These are phyloP conservation scores for Sebastes umbrosus DNA, from an alignment of 2,797 vertebrate species.

Conservation along the genomic window DNA sequence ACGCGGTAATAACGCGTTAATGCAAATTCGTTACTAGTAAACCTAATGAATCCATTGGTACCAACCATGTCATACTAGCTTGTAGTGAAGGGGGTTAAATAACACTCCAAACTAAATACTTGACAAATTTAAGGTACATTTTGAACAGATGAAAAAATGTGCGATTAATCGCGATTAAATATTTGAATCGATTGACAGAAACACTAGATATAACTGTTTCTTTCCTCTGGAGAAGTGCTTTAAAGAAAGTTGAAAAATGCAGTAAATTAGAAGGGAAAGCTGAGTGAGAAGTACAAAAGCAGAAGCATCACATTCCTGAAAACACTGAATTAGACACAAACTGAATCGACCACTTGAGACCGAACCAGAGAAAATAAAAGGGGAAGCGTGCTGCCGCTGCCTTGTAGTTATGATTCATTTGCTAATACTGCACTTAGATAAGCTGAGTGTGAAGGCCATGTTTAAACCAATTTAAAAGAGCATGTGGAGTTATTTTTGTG, in stretches of 20 bases:
- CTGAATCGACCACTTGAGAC: background rate
- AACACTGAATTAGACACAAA: background rate
- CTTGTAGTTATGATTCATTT: slow-evolving; percentile 20
- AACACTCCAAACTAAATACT: too few species aligned
- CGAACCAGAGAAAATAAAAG: background rate
- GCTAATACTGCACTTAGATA: background rate
- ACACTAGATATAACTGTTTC: background rate
- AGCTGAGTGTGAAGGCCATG: slow-evolving; percentile 12
- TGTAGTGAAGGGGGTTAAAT: too few species aligned
- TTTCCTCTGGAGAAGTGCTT: background rate
- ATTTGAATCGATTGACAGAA: background rate
- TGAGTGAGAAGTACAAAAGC: background rate
- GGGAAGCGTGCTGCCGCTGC: background rate
- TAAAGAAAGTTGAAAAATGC: background rate
- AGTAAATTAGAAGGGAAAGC: background rate
- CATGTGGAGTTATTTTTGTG: slow-evolving; percentile 16
- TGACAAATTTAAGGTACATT: too few species aligned
- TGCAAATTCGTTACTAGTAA: too few species aligned
- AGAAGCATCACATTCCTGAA: slow-evolving; percentile 10
- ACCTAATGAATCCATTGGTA: too few species aligned
- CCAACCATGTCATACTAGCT: too few species aligned
- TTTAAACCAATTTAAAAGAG: slow-evolving; percentile 48
- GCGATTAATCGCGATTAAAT: too few species aligned
- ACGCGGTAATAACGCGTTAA: too few species aligned
- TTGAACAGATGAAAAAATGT: too few species aligned